Evolutionary conservation across 2,888 invertebrate species (phyloP), one percentile per base, ranked within the genome.

Genomic region (Agriopis marginaria): DNA sequence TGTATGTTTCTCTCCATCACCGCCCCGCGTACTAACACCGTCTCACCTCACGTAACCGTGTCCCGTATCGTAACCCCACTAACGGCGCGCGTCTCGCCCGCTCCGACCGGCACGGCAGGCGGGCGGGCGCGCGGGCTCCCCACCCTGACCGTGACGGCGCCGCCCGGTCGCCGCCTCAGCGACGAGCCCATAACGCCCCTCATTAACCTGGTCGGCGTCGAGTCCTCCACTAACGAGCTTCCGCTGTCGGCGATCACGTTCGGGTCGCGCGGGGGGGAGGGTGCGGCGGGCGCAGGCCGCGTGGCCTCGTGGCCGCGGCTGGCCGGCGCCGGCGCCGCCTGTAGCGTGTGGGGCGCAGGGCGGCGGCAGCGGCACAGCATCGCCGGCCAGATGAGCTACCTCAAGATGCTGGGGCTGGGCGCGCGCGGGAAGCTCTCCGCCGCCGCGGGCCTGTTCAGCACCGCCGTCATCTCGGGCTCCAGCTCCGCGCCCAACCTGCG

Each of bases 311-410:
- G 86, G 86, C 73, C 76, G 72, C 77, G 76, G 77, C 73, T 76
- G 74, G 78, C 73, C 74, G 85, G 77, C 81, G 55, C 56, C 55
- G 89, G 80, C 55, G 55, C 42, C 42, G 49, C 55, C 88, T 90
- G 73, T 90, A 86, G 83, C 87, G 88, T 85, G 88, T 89, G 85
- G 88, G 91, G 83, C 94, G 94, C 85, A 95, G 95, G 96, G 96
- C 96, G 97, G 95, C 97, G 97, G 95, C 98, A 98, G 95, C 97
- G 98, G 94, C 98, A 98, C 97, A 98, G 98, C 96, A 97, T 98
- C 96, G 97, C 97, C 95, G 98, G 98, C 95, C 98, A 98, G 96
- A 97, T 97, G 97, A 97, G 96, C 96, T 97, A 97, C 96, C 97
- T 97, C 96, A 97, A 97, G 96, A 96, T 97, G 96, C 96, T 97